These are phyloP conservation scores for Pandemis corylana DNA, from an alignment of 2,888 invertebrate genomes.

Conservation along the genomic window DNA sequence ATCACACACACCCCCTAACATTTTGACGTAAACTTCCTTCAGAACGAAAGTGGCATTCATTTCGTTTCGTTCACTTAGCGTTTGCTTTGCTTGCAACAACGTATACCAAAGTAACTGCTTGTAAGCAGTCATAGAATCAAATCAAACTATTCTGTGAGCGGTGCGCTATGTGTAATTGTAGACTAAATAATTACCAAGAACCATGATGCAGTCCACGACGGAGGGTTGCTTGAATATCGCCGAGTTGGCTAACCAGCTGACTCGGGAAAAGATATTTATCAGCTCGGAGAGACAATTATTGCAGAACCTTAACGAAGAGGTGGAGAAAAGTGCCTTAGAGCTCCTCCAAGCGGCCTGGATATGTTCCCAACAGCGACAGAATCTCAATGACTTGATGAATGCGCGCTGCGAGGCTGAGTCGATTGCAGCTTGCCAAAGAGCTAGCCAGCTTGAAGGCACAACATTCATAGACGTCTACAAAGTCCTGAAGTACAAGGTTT, in stretches of 20 bases:
- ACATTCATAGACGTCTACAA: constrained; percentile 93
- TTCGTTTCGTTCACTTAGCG: constrained; percentile 50
- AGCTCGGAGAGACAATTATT: constrained; percentile 93
- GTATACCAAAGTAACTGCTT: constrained; percentile 32
- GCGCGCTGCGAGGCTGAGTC: constrained; percentile 91
- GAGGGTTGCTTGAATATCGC: constrained; percentile 81
- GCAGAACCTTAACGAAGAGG: constrained; percentile 90
- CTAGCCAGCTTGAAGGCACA: constrained; percentile 74
- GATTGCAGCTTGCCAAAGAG: constrained; percentile 89
- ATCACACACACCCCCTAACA: constrained; percentile 25
- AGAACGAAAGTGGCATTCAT: constrained; percentile 49
- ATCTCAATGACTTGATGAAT: constrained; percentile 90
- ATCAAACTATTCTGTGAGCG: constrained; percentile 23
- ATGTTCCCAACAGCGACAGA: constrained; percentile 93
- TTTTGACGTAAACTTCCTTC: constrained; percentile 42
- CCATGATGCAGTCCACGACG: constrained; percentile 79
- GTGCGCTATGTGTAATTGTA: constrained; percentile 57
- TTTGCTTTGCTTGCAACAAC: constrained; percentile 34
- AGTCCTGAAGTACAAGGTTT: constrained; percentile 92
- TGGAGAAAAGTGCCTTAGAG: constrained; percentile 84
- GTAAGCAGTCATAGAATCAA: constrained; percentile 27
- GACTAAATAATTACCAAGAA: constrained; percentile 51
- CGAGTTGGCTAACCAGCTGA: constrained; percentile 86
- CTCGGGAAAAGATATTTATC: constrained; percentile 94
- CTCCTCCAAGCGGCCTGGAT: constrained; percentile 93